These are phyloP conservation scores for Mus caroli DNA, from an alignment of 2,797 vertebrate species.

Conservation along the genomic window DNA sequence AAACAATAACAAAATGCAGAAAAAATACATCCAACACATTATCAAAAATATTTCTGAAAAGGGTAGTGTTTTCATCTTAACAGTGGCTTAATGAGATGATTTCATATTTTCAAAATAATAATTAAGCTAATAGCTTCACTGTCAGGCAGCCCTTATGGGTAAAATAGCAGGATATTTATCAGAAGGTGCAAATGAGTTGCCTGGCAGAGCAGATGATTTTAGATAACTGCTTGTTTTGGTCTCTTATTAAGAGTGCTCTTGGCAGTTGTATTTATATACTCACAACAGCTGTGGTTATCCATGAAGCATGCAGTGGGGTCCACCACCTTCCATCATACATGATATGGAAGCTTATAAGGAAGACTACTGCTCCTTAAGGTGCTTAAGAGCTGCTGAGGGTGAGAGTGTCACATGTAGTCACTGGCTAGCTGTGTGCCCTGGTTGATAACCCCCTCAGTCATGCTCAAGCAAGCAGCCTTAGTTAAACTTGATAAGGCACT, in stretches of 20 bases:
- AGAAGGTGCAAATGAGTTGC: background rate
- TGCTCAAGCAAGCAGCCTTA: background rate
- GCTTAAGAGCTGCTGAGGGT: background rate
- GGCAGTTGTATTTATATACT: background rate
- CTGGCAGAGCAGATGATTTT: background rate
- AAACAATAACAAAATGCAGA: background rate
- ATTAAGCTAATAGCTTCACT: background rate
- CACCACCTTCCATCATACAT: background rate
- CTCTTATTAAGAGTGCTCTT: background rate
- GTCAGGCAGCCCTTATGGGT: background rate
- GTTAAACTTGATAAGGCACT: background rate
- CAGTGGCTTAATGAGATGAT: background rate
- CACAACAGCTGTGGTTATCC: background rate
- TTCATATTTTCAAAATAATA: slow-evolving; percentile 35
- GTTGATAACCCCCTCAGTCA: background rate
- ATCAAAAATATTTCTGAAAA: background rate
- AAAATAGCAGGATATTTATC: background rate
- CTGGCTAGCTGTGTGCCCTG: background rate
- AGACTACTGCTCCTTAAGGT: background rate
- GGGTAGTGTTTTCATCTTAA: slow-evolving; percentile 39
- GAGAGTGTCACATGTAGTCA: background rate
- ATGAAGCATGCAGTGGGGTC: background rate
- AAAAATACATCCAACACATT: background rate
- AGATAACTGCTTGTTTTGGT: background rate
- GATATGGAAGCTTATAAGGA: background rate